phyloP scores from a whole-genome alignment of 2,888 invertebrate genomes.

The Drosophila anceps region DNA sequence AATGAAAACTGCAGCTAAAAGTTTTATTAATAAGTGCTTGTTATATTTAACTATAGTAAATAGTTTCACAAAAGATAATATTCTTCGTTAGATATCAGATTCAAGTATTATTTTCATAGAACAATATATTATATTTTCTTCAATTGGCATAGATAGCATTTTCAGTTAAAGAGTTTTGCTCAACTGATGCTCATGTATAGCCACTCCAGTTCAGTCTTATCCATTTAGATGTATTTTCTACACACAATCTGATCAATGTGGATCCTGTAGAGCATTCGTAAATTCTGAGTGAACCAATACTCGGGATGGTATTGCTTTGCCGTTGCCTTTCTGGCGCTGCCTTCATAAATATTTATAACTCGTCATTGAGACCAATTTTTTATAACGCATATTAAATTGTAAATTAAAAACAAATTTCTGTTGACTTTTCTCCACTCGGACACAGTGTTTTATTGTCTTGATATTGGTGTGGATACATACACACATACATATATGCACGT shows the following conservation, averaged over 20 bases:
- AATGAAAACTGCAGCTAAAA: not conserved
- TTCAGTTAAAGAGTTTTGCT: not conserved
- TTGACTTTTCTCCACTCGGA: constrained; percentile 76
- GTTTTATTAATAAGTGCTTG: not conserved
- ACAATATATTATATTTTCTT: not conserved
- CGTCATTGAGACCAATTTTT: constrained; percentile 79
- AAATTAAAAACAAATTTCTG: constrained; percentile 80
- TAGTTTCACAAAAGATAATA: not conserved
- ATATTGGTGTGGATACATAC: constrained; percentile 30
- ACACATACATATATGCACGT: not conserved
- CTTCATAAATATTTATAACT: constrained; percentile 78
- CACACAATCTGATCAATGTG: not conserved
- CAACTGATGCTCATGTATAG: not conserved
- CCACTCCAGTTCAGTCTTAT: not conserved
- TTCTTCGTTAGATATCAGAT: not conserved
- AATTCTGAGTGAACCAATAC: constrained; percentile 28
- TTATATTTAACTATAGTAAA: not conserved
- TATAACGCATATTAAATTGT: constrained; percentile 81
- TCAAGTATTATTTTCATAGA: not conserved
- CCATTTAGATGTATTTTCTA: not conserved
- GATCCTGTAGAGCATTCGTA: constrained; percentile 46
- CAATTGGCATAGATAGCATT: not conserved
- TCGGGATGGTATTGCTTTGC: constrained; percentile 36
- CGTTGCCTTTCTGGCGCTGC: constrained; percentile 47
- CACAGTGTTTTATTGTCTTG: constrained; percentile 66